Evolutionary conservation across 2,113 vertebrate species (phyloP).

Genomic region (Elgaria multicarinata): DNA sequence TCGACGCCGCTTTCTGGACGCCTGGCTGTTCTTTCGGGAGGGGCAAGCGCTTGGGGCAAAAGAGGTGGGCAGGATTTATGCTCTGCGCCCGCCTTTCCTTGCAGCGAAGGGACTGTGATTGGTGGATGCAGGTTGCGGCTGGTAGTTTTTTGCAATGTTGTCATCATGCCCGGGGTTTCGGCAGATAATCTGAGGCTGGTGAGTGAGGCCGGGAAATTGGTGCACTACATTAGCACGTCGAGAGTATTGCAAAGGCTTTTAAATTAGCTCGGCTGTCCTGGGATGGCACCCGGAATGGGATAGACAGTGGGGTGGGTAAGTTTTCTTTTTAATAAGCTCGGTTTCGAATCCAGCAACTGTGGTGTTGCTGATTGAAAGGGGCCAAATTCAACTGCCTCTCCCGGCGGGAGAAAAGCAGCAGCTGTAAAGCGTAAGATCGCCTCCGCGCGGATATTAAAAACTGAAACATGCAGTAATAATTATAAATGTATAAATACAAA

Average conservation of each 20-base stretch:
- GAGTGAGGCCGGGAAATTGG: neutral
- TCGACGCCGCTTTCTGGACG: neutral
- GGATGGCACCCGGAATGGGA: neutral
- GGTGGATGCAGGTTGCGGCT: neutral
- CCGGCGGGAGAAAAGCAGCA: too few species aligned
- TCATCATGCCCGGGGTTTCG: too few species aligned
- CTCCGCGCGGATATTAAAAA: neutral
- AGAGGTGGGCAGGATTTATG: neutral
- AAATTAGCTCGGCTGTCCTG: too few species aligned
- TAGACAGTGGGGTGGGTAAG: neutral
- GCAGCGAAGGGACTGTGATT: neutral
- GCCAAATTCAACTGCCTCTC: neutral
- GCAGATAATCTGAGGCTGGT: neutral
- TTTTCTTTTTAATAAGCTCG: neutral
- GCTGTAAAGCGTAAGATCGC: neutral
- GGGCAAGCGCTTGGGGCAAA: neutral
- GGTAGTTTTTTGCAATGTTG: neutral
- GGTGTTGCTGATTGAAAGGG: neutral
- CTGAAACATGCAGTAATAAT: neutral
- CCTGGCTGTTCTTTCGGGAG: neutral
- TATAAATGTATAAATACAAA: neutral
- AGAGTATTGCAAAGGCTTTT: neutral
- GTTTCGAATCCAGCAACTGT: too few species aligned
- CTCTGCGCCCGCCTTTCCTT: neutral
- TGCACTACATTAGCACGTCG: too few species aligned